Percentiles rank a stretch among this genome's conserved stretches.
These are phyloP conservation scores for Seladonia tumulorum DNA, from an alignment of 2,888 invertebrate genomes.

Conservation along the genomic window DNA sequence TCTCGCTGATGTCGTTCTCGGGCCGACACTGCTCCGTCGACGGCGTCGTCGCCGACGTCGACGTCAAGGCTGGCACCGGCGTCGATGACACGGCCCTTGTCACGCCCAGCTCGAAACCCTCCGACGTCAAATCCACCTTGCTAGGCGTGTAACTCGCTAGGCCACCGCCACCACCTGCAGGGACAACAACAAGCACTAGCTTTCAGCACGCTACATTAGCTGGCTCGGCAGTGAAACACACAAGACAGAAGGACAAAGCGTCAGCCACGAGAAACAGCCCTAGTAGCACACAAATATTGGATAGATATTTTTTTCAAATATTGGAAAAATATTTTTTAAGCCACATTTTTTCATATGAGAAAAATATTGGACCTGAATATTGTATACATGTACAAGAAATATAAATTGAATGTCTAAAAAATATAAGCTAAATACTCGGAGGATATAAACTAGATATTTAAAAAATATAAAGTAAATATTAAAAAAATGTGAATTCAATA, in stretches of 20 bases:
- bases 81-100: slow-evolving; percentile 86
- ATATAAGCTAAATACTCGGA: too few relatives aligned
- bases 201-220: slow-evolving; percentile 26
- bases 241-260: background rate
- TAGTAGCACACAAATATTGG: too few relatives aligned
- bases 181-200: slow-evolving; percentile 50
- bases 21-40: slow-evolving; percentile 42
- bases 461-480: too few relatives aligned
- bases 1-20: slow-evolving; percentile 73
- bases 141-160: slow-evolving; percentile 94
- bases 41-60: slow-evolving; percentile 48
- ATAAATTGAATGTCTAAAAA: too few relatives aligned
- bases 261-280: background rate
- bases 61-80: slow-evolving; percentile 66
- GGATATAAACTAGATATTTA: too few relatives aligned
- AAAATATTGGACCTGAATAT: too few relatives aligned
- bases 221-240: background rate
- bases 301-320: too few relatives aligned
- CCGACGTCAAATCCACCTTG: slow-evolving; percentile 88
- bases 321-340: too few relatives aligned
- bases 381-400: too few relatives aligned
- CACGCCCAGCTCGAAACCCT: slow-evolving; percentile 92
- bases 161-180: slow-evolving; percentile 79
- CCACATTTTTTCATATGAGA: too few relatives aligned
- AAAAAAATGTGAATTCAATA: too few relatives aligned